Conservation (phyloP, 2,888 invertebrate species). For the Aleiodes leptofemur region DNA sequence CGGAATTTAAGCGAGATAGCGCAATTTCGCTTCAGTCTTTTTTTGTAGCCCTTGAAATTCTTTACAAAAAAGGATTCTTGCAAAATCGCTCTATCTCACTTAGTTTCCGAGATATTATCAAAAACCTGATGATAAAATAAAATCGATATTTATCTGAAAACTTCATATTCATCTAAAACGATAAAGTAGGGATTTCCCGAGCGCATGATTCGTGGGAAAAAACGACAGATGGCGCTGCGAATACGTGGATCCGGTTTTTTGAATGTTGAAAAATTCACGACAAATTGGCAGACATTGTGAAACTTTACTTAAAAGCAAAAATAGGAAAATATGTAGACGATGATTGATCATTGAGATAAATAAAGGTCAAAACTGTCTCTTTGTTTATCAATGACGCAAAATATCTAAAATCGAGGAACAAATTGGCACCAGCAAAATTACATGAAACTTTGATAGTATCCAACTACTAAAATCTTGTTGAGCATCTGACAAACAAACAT, state of each 20-base stretch:
- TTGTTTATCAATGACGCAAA: conserved; percentile 4
- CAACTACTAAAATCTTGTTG: too few relatives aligned
- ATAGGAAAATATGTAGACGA: conserved; percentile 14
- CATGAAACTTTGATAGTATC: too few relatives aligned
- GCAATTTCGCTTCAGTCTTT: too few relatives aligned
- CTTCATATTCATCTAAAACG: not conserved
- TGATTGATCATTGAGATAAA: conserved; percentile 13
- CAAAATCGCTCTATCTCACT: too few relatives aligned
- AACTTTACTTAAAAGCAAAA: not conserved
- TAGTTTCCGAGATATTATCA: not conserved
- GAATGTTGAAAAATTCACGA: not conserved
- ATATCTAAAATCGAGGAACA: not conserved
- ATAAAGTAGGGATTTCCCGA: not conserved
- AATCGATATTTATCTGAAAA: too few relatives aligned
- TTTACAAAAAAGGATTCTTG: too few relatives aligned
- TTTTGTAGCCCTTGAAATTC: not conserved
- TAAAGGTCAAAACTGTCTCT: conserved; percentile 1
- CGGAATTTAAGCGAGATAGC: too few relatives aligned
- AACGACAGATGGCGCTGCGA: not conserved
- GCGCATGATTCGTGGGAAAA: not conserved
- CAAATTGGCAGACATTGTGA: conserved; percentile 9
- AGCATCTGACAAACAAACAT: too few relatives aligned
- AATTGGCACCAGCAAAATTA: not conserved
- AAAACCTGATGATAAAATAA: too few relatives aligned
- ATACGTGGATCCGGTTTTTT: not conserved